Conservation (phyloP, 2,888 invertebrate species). For the Erynnis tages region DNA sequence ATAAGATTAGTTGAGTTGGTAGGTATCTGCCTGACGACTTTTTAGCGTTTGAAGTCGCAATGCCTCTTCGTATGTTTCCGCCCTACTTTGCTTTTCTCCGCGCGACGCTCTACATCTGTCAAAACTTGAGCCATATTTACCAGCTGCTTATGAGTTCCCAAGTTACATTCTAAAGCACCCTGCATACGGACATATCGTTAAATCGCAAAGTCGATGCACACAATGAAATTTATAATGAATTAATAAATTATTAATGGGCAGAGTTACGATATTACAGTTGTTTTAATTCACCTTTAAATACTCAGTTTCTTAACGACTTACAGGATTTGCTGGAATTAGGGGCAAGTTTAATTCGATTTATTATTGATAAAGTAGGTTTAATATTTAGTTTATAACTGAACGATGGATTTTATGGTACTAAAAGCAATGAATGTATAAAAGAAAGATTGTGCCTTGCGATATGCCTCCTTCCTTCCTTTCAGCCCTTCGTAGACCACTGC, state of each 20-base stretch:
- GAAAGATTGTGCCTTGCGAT: too few relatives aligned
- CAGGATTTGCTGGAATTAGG: conserved; percentile 11
- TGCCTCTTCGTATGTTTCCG: conserved; percentile 34
- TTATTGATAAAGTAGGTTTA: conserved; percentile 3
- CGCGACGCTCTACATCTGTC: conserved; percentile 58
- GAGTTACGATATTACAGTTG: conserved; percentile 11
- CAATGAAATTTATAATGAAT: conserved; percentile 13
- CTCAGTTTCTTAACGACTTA: conserved; percentile 8
- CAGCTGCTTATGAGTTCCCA: conserved; percentile 46
- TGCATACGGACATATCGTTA: conserved; percentile 17
- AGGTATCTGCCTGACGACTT: too few relatives aligned
- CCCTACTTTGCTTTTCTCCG: conserved; percentile 48
- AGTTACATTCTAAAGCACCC: conserved; percentile 21
- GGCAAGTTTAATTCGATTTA: conserved; percentile 1
- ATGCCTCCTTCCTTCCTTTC: too few relatives aligned
- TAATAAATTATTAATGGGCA: not conserved
- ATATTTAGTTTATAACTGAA: not conserved
- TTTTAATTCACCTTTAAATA: too few relatives aligned
- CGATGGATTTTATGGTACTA: too few relatives aligned
- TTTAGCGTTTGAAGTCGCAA: not conserved
- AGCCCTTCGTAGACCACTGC: too few relatives aligned
- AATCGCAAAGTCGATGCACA: conserved; percentile 10
- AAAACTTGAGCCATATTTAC: conserved; percentile 56
- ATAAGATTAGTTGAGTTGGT: too few relatives aligned
- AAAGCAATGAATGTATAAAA: too few relatives aligned